Base-by-base conservation (phyloP, 1,140 invertebrate genomes). In the Panagrolaimus sp. region DNA sequence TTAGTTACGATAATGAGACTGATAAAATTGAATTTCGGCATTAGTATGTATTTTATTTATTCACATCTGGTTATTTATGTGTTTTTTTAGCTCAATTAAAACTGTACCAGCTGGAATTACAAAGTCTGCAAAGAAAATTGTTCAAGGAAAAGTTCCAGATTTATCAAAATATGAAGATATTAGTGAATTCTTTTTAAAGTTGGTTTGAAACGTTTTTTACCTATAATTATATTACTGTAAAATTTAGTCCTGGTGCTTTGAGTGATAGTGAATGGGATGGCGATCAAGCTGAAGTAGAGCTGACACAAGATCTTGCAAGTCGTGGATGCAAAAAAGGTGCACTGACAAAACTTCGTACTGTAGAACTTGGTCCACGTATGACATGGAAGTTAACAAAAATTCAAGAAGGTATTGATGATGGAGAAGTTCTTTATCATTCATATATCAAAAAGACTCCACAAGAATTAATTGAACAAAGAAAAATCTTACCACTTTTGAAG, bases 231-330 rank as follows among this genome's bases (percentile, higher is more conserved):
- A 9, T 5, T 48, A 0, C 16, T 31, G 14, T 42, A 20, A 9
- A 75, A 83, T 74, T 73, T 79, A 91, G 90, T 75, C 87, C 88
- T 68, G 90, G 88, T 4, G 86, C 90, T 44, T 81, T 91, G 45
- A 96, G 93, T 0, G 95, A 98, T 84, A 96, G 93, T 84, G 95
- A 98, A 86, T 90, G 87, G 25, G 94, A 97, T 85, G 88, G 89
- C 69, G 87, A 88, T 71, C 81, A 81, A 63, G 70, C 72, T 13
- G 78, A 82, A 68, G 68, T 82, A 7, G 79, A 82, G n/a, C 61
- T 83, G 16, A 38, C 75, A 9, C 79, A 83, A 53, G 79, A 83
- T 62, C 61, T 82, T 42, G 64, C 66, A 7, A 62, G 43, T 14
- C 62, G 79, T n/a, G 77, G 79, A 5, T 67, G 65, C 62, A 72